Conservation (phyloP, 2,797 vertebrate species). For the Nyctalus aviator region DNA sequence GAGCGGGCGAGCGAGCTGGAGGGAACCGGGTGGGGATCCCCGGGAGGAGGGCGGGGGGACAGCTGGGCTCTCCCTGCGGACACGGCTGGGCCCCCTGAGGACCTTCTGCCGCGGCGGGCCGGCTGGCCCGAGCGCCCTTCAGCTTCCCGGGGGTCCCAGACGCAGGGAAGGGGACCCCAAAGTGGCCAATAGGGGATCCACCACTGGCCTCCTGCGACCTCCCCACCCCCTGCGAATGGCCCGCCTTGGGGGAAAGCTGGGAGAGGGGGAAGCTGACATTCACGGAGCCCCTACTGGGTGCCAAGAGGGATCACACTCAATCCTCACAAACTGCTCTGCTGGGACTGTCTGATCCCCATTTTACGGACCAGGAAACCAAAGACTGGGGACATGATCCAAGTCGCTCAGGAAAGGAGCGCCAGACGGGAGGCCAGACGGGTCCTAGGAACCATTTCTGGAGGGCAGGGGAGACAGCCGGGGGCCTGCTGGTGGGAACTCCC, state of each 20-base stretch:
- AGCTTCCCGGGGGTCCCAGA: background rate
- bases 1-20: background rate
- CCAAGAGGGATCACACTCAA: background rate
- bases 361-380: slow-evolving; percentile 22
- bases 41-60: background rate
- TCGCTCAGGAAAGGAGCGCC: background rate
- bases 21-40: background rate
- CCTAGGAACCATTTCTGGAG: background rate
- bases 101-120: background rate
- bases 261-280: background rate
- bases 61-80: background rate
- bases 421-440: background rate
- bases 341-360: background rate
- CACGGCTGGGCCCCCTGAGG: background rate
- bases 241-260: background rate
- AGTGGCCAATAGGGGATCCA: background rate
- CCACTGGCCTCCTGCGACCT: background rate
- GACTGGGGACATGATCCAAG: background rate
- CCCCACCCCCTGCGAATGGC: background rate
- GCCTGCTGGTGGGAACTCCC: background rate
- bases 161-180: background rate
- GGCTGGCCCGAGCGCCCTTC: background rate
- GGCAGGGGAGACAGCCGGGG: background rate
- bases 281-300: background rate
- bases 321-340: background rate